Evolutionary conservation across 2,888 invertebrate genomes (phyloP), one percentile per base, ranked within the genome.

Genomic region (Muscina levida): DNA sequence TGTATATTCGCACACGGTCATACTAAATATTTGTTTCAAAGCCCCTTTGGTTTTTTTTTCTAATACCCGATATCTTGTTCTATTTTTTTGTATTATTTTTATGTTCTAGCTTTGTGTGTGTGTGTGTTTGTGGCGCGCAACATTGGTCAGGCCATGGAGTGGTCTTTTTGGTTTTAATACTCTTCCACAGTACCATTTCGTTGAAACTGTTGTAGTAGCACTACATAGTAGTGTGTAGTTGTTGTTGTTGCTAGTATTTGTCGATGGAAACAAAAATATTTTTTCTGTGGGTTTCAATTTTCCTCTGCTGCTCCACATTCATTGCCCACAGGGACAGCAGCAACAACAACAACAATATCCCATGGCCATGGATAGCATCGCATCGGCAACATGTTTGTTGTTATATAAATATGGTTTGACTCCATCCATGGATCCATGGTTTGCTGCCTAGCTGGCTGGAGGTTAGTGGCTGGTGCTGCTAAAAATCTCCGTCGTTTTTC

Each of bases 81-180:
- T n/a, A n/a, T n/a, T n/a, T 31, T 31, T 31, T 31, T 31, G 31
- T 31, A 5, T 31, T 31, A 5, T 31, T 31, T n/a, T n/a, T n/a
- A n/a, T n/a, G 3, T 31, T 31, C 31, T 31, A 31, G 31, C 31
- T n/a, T n/a, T n/a, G n/a, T n/a, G n/a, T n/a, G n/a, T n/a, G n/a
- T 73, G 48, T 39, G 72, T 56, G 39, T 70, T 57, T 67, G 39
- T 73, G 65, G 19, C 26, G 19, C 74, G n/a, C 24, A 79, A 57
- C 48, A 70, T 65, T 68, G 65, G 56, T 8, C 31, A 31, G 31
- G 31, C 31, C 31, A 31, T 31, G 31, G 8, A 31, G 31, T 31
- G 31, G 31, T 31, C 31, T 8, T 31, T n/a, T 8, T 31, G 31
- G 31, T 31, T 31, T 31, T 31, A 31, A 31, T 31, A 31, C 31